Evolutionary conservation across 2,888 invertebrate species (phyloP), one percentile per base, ranked within the genome.

Genomic region (Rhamphomyia laevipes): DNA sequence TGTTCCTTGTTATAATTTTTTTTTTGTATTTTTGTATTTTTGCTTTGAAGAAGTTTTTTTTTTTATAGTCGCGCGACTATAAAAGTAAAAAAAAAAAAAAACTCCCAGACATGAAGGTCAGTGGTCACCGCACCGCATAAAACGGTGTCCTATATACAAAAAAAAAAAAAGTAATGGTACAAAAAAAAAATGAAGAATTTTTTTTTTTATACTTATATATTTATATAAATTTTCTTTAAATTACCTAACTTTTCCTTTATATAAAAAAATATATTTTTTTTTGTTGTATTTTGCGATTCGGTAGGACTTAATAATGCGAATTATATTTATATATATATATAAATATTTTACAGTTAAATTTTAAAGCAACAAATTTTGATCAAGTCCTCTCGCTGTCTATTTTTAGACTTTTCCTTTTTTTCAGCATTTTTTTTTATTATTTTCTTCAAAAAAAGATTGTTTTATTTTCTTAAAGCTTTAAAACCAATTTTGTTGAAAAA

Each of bases 31-130:
- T 5, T 35, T 35, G 4, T 13, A 4, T 35, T n/a, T 3, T 9
- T 33, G 13, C 33, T 33, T 33, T 33, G 13, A 33, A 33, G 13
- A 33, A 33, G 33, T 33, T 33, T n/a, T n/a, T n/a, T n/a, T n/a
- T n/a, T n/a, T n/a, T 33, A 35, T n/a, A 35, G 13, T 35, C 23
- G 23, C 23, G 23, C 23, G 23, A 13, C 35, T n/a, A 35, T n/a
- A 35, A 13, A 13, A 33, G 3, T 3, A 33, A 13, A 33, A 33
- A 33, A 33, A 13, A 33, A 33, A 33, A 35, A 35, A 13, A 35
- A 35, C n/a, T 41, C n/a, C 9, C 42, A 42, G 42, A 42, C 42
- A 42, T 21, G 42, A 42, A 42, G 42, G 42, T 42, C 42, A 42
- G 42, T 42, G 42, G 42, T 42, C 42, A 42, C 21, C 42, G 27